These are phyloP conservation scores for Scelioninae gen. 2 DNA, from an alignment of 2,888 invertebrate species.

Conservation along the genomic window DNA sequence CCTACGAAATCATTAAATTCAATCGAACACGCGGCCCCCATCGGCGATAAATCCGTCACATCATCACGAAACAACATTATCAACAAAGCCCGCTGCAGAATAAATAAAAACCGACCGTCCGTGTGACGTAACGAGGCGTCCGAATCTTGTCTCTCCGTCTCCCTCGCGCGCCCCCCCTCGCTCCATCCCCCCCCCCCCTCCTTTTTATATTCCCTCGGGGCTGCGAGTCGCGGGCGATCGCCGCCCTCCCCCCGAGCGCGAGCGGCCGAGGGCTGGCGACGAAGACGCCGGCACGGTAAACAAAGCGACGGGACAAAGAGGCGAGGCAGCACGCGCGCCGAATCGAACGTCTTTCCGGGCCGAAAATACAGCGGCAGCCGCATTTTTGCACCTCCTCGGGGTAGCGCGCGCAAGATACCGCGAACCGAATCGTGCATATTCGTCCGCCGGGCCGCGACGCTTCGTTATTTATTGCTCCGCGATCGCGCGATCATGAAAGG, in stretches of 20 bases:
- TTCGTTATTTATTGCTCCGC: constrained; percentile 8
- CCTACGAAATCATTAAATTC: constrained; percentile 9
- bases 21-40: not conserved
- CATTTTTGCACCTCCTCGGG: constrained; percentile 46
- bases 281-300: constrained; percentile 54
- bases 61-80: constrained; percentile 16
- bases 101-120: constrained; percentile 28
- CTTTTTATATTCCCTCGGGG: constrained; percentile 19
- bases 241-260: constrained; percentile 20
- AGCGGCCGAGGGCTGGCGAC: constrained; percentile 33
- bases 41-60: constrained; percentile 23
- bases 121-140: constrained; percentile 40
- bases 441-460: not conserved
- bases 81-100: constrained; percentile 19
- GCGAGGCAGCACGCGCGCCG: constrained; percentile 52
- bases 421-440: constrained; percentile 40
- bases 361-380: constrained; percentile 45
- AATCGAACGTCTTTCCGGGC: constrained; percentile 57
- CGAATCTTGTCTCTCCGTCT: too few species aligned
- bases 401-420: constrained; percentile 9
- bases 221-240: constrained; percentile 43
- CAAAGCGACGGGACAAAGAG: constrained; percentile 53
- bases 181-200: too few species aligned
- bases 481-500: too few species aligned
- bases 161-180: too few species aligned